phyloP scores from a whole-genome alignment of 2,797 vertebrate genomes.

The Trachops cirrhosus region DNA sequence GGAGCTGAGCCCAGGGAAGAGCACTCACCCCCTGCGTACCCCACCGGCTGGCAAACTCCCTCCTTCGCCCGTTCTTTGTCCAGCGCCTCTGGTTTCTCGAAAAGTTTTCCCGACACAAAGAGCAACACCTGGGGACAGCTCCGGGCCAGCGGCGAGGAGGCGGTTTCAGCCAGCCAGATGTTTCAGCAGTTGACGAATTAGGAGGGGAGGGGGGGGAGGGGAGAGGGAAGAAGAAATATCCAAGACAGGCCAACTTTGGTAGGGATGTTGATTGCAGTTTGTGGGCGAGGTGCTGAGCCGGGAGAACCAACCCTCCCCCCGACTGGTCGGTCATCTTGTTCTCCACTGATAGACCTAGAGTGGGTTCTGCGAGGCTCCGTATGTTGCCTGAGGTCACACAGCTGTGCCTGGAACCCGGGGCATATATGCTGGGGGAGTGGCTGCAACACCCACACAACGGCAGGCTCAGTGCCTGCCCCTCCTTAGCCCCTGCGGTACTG shows the following conservation, averaged over 20 bases:
- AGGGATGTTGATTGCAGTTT: not conserved
- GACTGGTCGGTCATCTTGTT: not conserved
- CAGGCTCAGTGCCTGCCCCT: not conserved
- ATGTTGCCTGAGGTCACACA: not conserved
- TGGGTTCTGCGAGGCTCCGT: not conserved
- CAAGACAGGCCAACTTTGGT: not conserved
- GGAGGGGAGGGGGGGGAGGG: not conserved
- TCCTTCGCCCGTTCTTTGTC: slow-evolving; percentile 54
- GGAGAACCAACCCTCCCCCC: not conserved
- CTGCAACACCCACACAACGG: not conserved
- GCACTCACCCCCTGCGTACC: not conserved
- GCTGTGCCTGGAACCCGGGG: not conserved
- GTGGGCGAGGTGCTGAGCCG: not conserved
- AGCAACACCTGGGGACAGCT: slow-evolving; percentile 67
- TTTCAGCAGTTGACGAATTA: slow-evolving; percentile 18
- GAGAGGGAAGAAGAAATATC: not conserved
- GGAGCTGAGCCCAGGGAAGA: not conserved
- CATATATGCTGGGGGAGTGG: not conserved
- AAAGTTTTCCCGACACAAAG: slow-evolving; percentile 79
- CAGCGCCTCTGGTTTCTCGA: slow-evolving; percentile 32
- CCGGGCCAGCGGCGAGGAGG: not conserved
- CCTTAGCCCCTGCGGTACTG: fast-evolving
- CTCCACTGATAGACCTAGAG: not conserved
- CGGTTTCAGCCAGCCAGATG: slow-evolving; percentile 7
- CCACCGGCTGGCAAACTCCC: not conserved